Evolutionary conservation across 2,888 invertebrate genomes (phyloP).

Genomic region (Dasypolia templi): DNA sequence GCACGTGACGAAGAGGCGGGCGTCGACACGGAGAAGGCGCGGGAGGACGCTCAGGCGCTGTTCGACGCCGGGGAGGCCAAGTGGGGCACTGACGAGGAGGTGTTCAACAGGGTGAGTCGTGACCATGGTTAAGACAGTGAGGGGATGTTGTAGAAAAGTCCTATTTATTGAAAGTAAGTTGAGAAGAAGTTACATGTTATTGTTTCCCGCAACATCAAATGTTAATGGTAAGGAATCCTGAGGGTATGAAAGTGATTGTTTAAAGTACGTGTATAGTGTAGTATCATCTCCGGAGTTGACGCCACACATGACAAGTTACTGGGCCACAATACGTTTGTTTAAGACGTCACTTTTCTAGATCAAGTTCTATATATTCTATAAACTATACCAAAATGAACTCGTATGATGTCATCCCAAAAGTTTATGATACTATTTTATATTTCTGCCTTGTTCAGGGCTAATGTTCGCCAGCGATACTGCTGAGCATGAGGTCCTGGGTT

Average conservation of each 20-base stretch:
- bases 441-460: no score
- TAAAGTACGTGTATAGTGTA: no score
- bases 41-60: slow-evolving; percentile 92
- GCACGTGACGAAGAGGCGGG: slow-evolving; percentile 92
- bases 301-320: no score
- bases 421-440: not conserved
- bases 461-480: no score
- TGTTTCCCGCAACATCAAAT: not conserved
- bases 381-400: not conserved
- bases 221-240: no score
- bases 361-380: not conserved
- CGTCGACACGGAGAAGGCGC: slow-evolving; percentile 92
- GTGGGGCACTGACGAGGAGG: slow-evolving; percentile 93
- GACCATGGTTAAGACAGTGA: no score
- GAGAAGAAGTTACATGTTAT: not conserved
- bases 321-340: no score
- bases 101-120: slow-evolving; percentile 91
- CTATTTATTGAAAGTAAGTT: not conserved
- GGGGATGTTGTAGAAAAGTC: not conserved
- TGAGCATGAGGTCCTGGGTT: no score
- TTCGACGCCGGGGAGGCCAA: slow-evolving; percentile 93
- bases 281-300: not conserved
- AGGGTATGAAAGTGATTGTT: no score
- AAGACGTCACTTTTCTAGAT: no score
- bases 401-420: not conserved